phyloP scores from a whole-genome alignment of 2,113 vertebrate genomes.

The Danionella cerebrum region DNA sequence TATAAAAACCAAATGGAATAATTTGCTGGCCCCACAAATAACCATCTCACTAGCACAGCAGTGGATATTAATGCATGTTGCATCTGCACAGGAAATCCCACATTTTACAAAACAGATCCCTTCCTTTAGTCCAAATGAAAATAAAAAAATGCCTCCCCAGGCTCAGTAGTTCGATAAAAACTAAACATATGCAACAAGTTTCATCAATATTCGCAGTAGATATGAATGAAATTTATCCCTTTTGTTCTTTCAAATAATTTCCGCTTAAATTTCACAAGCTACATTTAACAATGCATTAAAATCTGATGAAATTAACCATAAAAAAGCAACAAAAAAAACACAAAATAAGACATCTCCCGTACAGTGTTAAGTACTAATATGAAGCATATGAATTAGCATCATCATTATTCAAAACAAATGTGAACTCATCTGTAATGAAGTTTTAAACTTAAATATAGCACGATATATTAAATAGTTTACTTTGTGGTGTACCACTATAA shows the following conservation, averaged over 20 bases:
- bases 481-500: conserved; percentile 1
- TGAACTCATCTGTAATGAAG: conserved; percentile 14
- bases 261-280: no score
- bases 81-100: conserved; percentile 12
- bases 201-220: neutral
- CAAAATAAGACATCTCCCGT: conserved; percentile 2
- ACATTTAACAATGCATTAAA: no score
- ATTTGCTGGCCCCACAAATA: conserved; percentile 15
- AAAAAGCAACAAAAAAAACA: no score
- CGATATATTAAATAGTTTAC: conserved; percentile 27
- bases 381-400: neutral
- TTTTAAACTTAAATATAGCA: conserved; percentile 34
- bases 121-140: neutral
- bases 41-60: conserved; percentile 35
- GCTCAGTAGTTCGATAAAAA: conserved; percentile 7
- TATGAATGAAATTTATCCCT: neutral
- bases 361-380: conserved; percentile 30
- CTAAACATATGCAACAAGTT: neutral
- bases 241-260: conserved; percentile 3
- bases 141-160: neutral
- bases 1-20: conserved; percentile 9
- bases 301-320: no score
- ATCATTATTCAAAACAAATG: neutral
- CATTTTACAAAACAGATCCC: neutral
- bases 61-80: conserved; percentile 29